Percentiles rank a stretch among this genome's conserved stretches.
Evolutionary conservation across 2,113 vertebrate genomes (phyloP).

Genomic region (Bambusicola thoracicus): DNA sequence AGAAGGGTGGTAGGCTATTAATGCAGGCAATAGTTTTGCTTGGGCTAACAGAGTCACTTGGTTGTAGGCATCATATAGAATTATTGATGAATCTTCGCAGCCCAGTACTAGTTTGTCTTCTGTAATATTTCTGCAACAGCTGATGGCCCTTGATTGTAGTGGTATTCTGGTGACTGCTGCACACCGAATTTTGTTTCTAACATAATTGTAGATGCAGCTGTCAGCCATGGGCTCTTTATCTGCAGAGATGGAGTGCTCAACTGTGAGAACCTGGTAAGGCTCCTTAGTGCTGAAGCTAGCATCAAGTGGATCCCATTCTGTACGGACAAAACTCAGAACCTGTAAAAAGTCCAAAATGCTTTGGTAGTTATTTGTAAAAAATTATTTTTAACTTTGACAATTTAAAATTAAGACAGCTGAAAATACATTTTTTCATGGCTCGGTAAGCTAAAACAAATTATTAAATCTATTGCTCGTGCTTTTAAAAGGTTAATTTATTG

Average conservation of each 20-base stretch:
- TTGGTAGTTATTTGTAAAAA: not conserved
- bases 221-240: constrained; percentile 79
- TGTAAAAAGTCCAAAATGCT: constrained; percentile 49
- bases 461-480: not conserved
- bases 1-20: constrained; percentile 88
- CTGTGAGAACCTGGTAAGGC: constrained; percentile 87
- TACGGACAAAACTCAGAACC: constrained; percentile 85
- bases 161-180: constrained; percentile 81
- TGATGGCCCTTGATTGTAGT: constrained; percentile 81
- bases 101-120: constrained; percentile 88
- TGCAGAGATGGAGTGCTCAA: constrained; percentile 78
- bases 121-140: constrained; percentile 83
- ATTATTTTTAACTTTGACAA: not conserved
- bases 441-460: not conserved
- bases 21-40: constrained; percentile 81
- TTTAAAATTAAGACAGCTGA: not conserved
- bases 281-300: constrained; percentile 85
- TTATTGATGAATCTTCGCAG: constrained; percentile 88
- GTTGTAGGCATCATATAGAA: constrained; percentile 85
- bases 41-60: constrained; percentile 79
- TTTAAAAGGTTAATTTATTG: not conserved
- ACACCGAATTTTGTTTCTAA: constrained; percentile 81
- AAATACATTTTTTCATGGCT: rapidly evolving
- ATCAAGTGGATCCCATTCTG: constrained; percentile 86
- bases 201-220: constrained; percentile 84